Base-by-base conservation (phyloP, 2,888 invertebrate species). In the Operophtera brumata region DNA sequence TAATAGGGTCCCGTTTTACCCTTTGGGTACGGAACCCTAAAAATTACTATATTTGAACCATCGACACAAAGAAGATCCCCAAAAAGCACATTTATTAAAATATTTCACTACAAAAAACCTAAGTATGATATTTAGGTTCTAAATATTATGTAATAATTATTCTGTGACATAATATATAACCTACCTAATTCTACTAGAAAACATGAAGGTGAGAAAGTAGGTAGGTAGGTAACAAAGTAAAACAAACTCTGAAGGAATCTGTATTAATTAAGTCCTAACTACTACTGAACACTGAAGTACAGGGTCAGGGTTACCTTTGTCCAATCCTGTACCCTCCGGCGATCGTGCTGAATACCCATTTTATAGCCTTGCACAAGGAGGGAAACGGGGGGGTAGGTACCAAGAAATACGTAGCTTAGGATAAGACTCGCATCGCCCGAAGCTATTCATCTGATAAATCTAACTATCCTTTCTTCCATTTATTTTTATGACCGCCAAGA, bases 401-500 rank as follows among this genome's bases (percentile, higher is more conserved):
- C 47, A 47, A 57, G 47, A 54, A 43, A 37, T 47, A 49, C 46
- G 32, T 39, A 56, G 61, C 55, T 62, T 50, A 48, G 69, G 64
- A 72, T 66, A 67, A 64, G 62, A 65, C 65, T 66, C 69, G 64
- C 69, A 70, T 68, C 58, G 78, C 78, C 68, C 54, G 64, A 25
- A 68, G 82, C 73, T 66, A 73, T 69, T 68, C 75, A 70, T 76
- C 72, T 71, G 77, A 81, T 80, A 80, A 79, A 80, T 73, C 71
- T 61, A 73, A 76, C 75, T 71, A 73, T 71, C 71, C 67, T 69
- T 73, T 73, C 72, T 71, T 67, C 64, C 65, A 71, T 66, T 73
- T 74, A 71, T 78, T 70, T 77, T 78, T 77, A 73, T 25, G 12
- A 34, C 26, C 34, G 6, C 8, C 30, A 45, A 30, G 43, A 49